Base-by-base conservation (phyloP, 2,113 vertebrate species). In the Ploceus nigricollis region DNA sequence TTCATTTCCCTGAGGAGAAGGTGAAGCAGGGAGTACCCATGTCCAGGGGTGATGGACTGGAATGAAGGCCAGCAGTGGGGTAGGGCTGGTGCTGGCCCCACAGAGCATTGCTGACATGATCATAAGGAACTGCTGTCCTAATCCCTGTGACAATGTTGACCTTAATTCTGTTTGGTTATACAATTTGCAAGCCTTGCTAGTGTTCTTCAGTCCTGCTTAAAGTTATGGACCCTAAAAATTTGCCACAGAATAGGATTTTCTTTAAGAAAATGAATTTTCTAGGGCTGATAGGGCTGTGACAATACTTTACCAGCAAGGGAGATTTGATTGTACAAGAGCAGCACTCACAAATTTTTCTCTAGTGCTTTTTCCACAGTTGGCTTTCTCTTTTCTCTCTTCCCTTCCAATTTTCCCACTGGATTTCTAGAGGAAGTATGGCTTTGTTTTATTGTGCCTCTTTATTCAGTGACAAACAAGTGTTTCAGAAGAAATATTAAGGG, bases 151-250 rank as follows among this genome's bases (percentile, higher is more conserved):
- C 92, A 82, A 16, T 44, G 45, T 1, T 95, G 91, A 96, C 94
- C 92, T 96, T 93, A 91, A 96, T 93, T 91, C 94, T 65, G 27
- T 50, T 91, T 42, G 66, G 30, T 97, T 91, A 88, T 92, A 91
- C 87, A 90, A 60, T 91, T 94, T 94, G 87, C 47, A 58, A 73
- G 87, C 54, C 84, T 80, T 54, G 54, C 54, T 95, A 3, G 18
- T 42, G 45, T 68, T 82, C 30, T 76, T 61, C 35, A 48, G 45
- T 42, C 19, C 58, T 72, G 58, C 54, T 73, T 2, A 35, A 85
- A 96, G 25, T 66, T 44, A 23, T 1, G 40, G 30, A 53, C 54
- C 31, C 14, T 27, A 9, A 53, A 69, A 75, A 54, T 40, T 57
- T 71, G 37, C 10, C 11, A 24, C 39, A 53, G 42, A 65, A 10